A percentile compares a stretch with the other conserved stretches of the same genome.
Evolutionary conservation across 2,113 vertebrate genomes (phyloP).

Genomic region (Apistogramma diplotaenia): DNA sequence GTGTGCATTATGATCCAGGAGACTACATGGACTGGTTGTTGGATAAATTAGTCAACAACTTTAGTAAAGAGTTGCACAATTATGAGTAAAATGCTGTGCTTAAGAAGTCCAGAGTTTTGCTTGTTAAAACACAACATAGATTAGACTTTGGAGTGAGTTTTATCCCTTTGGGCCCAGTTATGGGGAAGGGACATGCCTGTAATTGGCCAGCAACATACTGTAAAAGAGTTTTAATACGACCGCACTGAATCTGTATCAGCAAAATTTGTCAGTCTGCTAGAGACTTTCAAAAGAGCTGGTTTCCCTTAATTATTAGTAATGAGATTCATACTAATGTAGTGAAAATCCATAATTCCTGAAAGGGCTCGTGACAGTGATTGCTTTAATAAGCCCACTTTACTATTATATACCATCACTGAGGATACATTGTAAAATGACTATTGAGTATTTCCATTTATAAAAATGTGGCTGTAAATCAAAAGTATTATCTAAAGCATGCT

Average conservation of each 20-base stretch:
- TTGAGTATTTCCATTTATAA: not conserved
- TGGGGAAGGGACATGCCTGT: not conserved
- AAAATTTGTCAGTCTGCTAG: constrained; percentile 36
- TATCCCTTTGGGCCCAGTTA: constrained; percentile 27
- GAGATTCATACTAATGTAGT: constrained; percentile 40
- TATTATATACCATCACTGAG: not conserved
- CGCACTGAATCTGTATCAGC: constrained; percentile 28
- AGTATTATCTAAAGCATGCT: not conserved
- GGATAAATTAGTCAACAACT: constrained; percentile 6
- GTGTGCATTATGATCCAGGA: not conserved
- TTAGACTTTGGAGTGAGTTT: constrained; percentile 20
- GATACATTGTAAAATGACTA: not conserved
- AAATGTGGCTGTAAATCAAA: not conserved
- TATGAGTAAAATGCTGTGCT: constrained; percentile 8
- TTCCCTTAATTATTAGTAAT: constrained; percentile 56
- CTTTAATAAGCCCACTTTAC: constrained; percentile 1
- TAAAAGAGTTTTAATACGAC: constrained; percentile 21
- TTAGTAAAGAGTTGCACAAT: not conserved
- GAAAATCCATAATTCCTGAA: constrained; percentile 24
- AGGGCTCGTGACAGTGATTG: not conserved
- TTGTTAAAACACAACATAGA: constrained; percentile 43
- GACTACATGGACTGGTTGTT: not conserved
- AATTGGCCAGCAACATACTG: constrained; percentile 45
- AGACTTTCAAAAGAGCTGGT: constrained; percentile 22
- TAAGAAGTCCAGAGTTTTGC: constrained; percentile 35